Base-by-base conservation (phyloP, 2,113 vertebrate species). In the Helogale parvula region DNA sequence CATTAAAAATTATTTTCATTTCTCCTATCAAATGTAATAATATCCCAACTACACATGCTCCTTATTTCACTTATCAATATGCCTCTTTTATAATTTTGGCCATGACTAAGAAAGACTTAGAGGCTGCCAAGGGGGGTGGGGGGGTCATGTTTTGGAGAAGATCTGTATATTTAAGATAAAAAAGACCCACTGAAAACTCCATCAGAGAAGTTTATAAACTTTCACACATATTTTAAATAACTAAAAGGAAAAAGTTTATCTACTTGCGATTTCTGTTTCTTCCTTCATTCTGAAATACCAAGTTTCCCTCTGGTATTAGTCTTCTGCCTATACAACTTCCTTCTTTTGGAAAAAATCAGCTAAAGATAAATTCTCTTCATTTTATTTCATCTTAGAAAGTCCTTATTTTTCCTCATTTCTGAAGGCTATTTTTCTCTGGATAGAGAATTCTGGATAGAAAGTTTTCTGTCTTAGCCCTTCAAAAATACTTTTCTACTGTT, bases 21-120 rank as follows among this genome's bases (percentile, higher is more conserved):
- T 47, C 65, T 97, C 33, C 60, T 68, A 96, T 89, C 41, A 93
- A 97, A 85, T 93, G 50, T 97, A 98, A 97, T 89, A 90, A 14
- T 95, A 98, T 76, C 88, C n/a, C 85, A 88, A 93, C 23, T 97
- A 97, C 97, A 98, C 25, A 93, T 97, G 93, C 77, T 97, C 98
- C 92, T 96, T 94, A 98, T 98, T 98, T 98, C 66, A 98, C 79
- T 96, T 83, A 77, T 95, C 94, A 35, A 17, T 66, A 29, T 57
- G 66, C 38, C 31, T 47, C 33, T 81, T 80, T 69, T 38, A 14
- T 60, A 47, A 81, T 91, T 91, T 57, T 57, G 38, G 60, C 31
- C 38, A 3, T 17, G 25, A 38, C 35, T 54, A 65, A 77, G 80
- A 84, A 79, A 80, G 52, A 8, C 15, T 77, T 90, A 4, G 17